Evolutionary conservation across 2,797 vertebrate species (phyloP).

Genomic region (Ispidina lecontei): DNA sequence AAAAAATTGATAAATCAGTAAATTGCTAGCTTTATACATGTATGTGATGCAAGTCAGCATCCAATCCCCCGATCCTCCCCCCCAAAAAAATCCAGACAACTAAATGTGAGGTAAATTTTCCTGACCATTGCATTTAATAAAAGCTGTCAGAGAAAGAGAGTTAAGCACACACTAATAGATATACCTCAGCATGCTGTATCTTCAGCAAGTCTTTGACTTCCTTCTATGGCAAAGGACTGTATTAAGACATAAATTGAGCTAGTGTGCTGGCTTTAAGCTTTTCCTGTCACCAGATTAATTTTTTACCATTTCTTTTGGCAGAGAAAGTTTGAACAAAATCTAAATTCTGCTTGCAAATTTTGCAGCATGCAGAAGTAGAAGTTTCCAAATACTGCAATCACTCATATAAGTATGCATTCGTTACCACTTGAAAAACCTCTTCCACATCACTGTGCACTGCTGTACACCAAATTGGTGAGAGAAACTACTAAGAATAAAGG

Average conservation of each 20-base stretch:
- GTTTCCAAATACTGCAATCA: neutral
- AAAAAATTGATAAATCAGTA: constrained; percentile 48
- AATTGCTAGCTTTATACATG: constrained; percentile 59
- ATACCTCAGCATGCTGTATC: neutral
- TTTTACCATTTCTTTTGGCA: neutral
- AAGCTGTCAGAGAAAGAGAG: constrained; percentile 47
- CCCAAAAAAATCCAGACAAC: neutral
- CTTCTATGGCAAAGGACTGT: constrained; percentile 4
- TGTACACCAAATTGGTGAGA: neutral
- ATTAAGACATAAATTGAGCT: constrained; percentile 22
- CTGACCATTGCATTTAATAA: constrained; percentile 58
- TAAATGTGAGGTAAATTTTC: constrained; percentile 59
- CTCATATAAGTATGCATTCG: neutral
- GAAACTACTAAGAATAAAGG: neutral
- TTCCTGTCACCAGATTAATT: constrained; percentile 30
- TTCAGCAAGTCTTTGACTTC: constrained; percentile 59
- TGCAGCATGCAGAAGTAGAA: neutral
- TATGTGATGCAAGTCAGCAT: constrained; percentile 32
- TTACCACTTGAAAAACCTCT: neutral
- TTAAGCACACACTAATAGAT: constrained; percentile 49
- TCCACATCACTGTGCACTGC: accelerated
- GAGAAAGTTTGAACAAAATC: neutral
- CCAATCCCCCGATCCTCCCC: neutral
- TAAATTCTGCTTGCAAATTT: neutral
- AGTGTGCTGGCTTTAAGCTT: constrained; percentile 27